Evolutionary conservation across 2,888 invertebrate genomes (phyloP), one percentile per base, ranked within the genome.

Genomic region (Loripinus fragilis): DNA sequence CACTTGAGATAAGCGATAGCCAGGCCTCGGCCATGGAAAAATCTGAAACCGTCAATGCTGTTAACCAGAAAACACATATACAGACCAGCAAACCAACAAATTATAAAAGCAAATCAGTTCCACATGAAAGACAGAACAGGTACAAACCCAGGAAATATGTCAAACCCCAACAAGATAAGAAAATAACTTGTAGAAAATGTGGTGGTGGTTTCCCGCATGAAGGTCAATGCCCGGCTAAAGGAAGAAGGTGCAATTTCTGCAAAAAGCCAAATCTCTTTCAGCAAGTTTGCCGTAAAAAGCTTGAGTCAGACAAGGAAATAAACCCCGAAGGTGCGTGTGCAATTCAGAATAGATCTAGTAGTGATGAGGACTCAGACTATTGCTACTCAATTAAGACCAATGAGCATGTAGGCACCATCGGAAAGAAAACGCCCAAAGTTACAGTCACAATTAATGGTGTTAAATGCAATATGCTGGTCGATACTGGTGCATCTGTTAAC

Each of bases 1-100:
- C 78, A 28, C 23, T 82, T 3, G 86, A 85, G 69, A 17, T 78
- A 23, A 50, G 78, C 0, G 80, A 85, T 10, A 20, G n/a, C 23
- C 85, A 83, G 42, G 86, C 83, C 0, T 20, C 65, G 1, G 67
- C 71, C 45, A 85, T 86, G 71, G 80, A 85, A 55, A 78, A 71
- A 67, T 50, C 38, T 0, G 64, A 30, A 55, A 38, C 60, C 30
- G 25, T 52, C 10, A 17, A 52, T n/a, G 25, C 15, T 52, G 52
- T 52, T 23, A 38, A n/a, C n/a, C n/a, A 41, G 55, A 52, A 52
- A 33, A 17, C 0, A 0, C 15, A 50, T 20, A 76, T 30, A 52
- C 66, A 67, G 52, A 38, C 1, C 15, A 45, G n/a, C n/a, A n/a
- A n/a, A n/a, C n/a, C n/a, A n/a, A n/a, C n/a, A n/a, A n/a, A n/a